Evolutionary conservation across 2,888 invertebrate genomes (phyloP).

Genomic region (Byasa hedistus): DNA sequence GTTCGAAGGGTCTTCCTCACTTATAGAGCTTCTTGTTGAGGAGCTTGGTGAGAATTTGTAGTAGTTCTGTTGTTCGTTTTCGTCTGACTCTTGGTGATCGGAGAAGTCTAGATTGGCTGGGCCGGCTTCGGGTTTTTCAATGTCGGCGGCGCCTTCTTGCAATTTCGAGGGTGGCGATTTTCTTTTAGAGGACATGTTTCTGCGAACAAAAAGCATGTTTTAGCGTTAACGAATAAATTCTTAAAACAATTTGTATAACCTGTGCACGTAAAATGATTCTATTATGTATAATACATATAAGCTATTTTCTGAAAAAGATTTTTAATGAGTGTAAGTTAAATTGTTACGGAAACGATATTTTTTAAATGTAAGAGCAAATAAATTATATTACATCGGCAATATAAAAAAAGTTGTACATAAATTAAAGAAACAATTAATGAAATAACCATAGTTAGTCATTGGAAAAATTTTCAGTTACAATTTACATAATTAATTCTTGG

Average conservation of each 20-base stretch:
- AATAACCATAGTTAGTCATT: neutral
- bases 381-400: too few species aligned
- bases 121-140: constrained; percentile 74
- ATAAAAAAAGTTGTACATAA: neutral
- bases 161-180: constrained; percentile 97
- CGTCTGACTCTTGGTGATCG: constrained; percentile 68
- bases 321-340: too few species aligned
- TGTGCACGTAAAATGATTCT: too few species aligned
- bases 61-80: constrained; percentile 63
- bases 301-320: too few species aligned
- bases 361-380: too few species aligned
- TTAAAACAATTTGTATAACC: neutral
- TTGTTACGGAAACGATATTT: too few species aligned
- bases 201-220: constrained; percentile 76
- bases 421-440: neutral
- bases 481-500: neutral
- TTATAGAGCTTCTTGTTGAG: constrained; percentile 71
- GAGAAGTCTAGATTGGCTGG: constrained; percentile 74
- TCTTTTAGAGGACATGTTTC: constrained; percentile 98
- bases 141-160: constrained; percentile 84
- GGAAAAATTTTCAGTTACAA: neutral
- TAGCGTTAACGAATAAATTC: neutral
- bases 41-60: constrained; percentile 75
- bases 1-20: constrained; percentile 80
- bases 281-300: too few species aligned